Conservation (phyloP, 2,113 vertebrate genomes). For the Proteles cristata region DNA sequence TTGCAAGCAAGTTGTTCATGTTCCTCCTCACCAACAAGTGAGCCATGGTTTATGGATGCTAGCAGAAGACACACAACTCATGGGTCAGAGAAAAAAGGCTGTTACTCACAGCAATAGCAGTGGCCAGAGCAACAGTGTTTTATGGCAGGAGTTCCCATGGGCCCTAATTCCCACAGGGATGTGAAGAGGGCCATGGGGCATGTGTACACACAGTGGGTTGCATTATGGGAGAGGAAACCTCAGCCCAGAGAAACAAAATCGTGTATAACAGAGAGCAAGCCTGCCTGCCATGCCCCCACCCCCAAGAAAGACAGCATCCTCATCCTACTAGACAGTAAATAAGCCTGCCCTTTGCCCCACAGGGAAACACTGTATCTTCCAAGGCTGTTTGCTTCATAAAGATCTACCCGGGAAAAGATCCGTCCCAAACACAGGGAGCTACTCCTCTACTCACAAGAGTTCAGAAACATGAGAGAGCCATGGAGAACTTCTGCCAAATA, state of each 20-base stretch:
- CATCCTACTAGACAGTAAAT: neutral
- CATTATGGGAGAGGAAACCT: neutral
- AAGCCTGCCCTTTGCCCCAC: neutral
- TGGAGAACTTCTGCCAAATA: neutral
- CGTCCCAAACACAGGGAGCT: neutral
- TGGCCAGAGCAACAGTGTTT: neutral
- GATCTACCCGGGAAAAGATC: neutral
- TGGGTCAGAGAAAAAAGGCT: neutral
- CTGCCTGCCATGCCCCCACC: neutral
- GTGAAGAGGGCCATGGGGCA: neutral
- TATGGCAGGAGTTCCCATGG: neutral
- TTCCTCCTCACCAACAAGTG: neutral
- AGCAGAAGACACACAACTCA: neutral
- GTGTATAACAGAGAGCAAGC: neutral
- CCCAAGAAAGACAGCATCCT: neutral
- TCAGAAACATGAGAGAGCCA: neutral
- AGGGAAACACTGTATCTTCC: neutral
- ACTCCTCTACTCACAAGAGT: neutral
- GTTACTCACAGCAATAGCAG: neutral
- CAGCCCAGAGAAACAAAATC: neutral
- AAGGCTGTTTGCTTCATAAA: neutral
- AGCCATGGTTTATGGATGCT: neutral
- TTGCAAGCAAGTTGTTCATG: neutral
- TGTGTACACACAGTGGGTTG: neutral
- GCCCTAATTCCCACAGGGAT: neutral